These are phyloP conservation scores for Andrena hattorfiana DNA, from an alignment of 2,888 invertebrate genomes.

Conservation along the genomic window DNA sequence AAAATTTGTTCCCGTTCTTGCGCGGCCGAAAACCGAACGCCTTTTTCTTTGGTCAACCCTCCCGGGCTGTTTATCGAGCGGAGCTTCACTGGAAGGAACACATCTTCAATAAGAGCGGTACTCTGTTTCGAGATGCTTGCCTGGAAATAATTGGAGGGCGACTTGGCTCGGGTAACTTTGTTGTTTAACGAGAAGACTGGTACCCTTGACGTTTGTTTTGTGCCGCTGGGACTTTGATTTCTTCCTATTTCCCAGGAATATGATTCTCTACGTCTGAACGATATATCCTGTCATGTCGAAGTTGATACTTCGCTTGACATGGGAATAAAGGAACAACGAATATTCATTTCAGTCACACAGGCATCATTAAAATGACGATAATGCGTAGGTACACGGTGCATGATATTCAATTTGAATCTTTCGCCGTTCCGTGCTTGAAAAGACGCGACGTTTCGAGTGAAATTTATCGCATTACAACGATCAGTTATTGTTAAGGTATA, in stretches of 20 bases:
- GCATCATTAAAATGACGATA: not conserved
- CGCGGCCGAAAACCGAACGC: conserved; percentile 20
- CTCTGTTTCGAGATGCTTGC: conserved; percentile 1
- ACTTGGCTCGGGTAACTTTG: no score
- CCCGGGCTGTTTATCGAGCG: not conserved
- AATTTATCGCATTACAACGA: conserved; percentile 25
- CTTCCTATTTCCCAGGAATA: no score
- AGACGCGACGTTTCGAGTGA: not conserved
- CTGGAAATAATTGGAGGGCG: no score
- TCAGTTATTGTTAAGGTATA: conserved; percentile 35
- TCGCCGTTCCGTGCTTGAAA: not conserved
- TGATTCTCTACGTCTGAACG: no score
- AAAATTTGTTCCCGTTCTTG: conserved; percentile 45
- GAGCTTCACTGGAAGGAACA: not conserved
- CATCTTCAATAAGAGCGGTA: not conserved
- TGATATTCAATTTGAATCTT: not conserved
- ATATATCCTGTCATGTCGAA: no score
- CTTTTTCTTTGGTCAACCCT: not conserved
- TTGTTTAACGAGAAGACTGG: no score
- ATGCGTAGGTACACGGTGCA: not conserved
- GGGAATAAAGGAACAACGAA: not conserved
- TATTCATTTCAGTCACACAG: not conserved
- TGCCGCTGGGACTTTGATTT: no score
- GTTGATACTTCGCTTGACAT: no score
- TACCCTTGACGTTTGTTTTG: no score